These are phyloP conservation scores for Rhysida immarginata DNA, from an alignment of 1,140 invertebrate species.

Conservation along the genomic window DNA sequence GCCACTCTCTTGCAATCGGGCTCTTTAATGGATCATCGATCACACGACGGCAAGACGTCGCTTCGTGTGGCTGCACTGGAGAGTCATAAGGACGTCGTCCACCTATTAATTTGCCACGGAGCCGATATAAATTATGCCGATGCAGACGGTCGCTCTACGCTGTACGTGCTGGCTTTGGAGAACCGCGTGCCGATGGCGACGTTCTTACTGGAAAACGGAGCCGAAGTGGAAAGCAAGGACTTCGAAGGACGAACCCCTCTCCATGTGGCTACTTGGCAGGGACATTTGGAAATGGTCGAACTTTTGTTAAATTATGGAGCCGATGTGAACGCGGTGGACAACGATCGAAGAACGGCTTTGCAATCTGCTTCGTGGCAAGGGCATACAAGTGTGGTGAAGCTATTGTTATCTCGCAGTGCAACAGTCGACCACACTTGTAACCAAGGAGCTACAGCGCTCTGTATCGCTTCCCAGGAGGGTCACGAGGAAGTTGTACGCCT, in stretches of 20 bases:
- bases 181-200: slow-evolving; percentile 70
- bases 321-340: slow-evolving; percentile 73
- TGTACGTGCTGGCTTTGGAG: slow-evolving; percentile 82
- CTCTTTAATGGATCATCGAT: slow-evolving; percentile 70
- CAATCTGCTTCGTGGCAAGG: slow-evolving; percentile 94
- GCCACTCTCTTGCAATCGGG: slow-evolving; percentile 50
- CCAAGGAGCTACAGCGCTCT: slow-evolving; percentile 78
- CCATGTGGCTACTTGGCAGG: slow-evolving; percentile 89
- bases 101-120: slow-evolving; percentile 50
- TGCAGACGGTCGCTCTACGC: slow-evolving; percentile 75
- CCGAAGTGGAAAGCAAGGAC: slow-evolving; percentile 71
- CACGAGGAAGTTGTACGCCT: slow-evolving; percentile 79
- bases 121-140: slow-evolving; percentile 82
- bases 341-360: slow-evolving; percentile 72
- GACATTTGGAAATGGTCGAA: slow-evolving; percentile 75
- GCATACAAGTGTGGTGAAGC: slow-evolving; percentile 61
- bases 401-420: slow-evolving; percentile 59
- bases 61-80: slow-evolving; percentile 74
- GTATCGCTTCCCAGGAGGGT: slow-evolving; percentile 53
- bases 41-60: slow-evolving; percentile 86
- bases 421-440: slow-evolving; percentile 79
- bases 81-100: slow-evolving; percentile 66
- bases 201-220: slow-evolving; percentile 59
- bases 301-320: slow-evolving; percentile 61
- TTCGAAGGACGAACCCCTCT: slow-evolving; percentile 79